Percentiles rank a stretch among this genome's conserved stretches.
These are phyloP conservation scores for Thunnus thynnus DNA, from an alignment of 2,113 vertebrate genomes.

Conservation along the genomic window DNA sequence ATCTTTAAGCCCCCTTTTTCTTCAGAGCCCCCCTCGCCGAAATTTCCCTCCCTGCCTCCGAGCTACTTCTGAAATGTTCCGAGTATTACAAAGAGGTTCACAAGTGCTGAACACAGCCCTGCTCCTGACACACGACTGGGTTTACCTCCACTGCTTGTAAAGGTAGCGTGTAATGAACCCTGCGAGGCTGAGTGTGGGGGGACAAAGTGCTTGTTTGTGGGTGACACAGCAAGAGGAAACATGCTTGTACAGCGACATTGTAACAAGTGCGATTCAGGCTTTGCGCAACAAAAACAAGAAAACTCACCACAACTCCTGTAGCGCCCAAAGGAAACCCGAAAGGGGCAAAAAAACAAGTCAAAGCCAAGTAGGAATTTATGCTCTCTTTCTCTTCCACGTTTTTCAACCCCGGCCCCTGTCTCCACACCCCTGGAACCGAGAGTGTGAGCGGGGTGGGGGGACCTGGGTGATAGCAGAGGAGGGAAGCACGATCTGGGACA, in stretches of 20 bases:
- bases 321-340: conserved; percentile 49
- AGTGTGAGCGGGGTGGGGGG: conserved; percentile 81
- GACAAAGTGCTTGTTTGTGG: conserved; percentile 59
- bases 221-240: conserved; percentile 55
- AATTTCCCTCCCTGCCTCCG: conserved; percentile 81
- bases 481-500: conserved; percentile 76
- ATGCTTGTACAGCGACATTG: conserved; percentile 57
- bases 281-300: conserved; percentile 62
- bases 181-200: not conserved
- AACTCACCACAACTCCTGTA: conserved; percentile 82
- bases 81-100: conserved; percentile 33
- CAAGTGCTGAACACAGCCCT: conserved; percentile 7
- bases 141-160: not conserved
- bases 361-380: conserved; percentile 35
- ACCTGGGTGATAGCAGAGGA: conserved; percentile 79
- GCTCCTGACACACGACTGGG: not conserved
- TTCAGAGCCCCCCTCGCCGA: conserved; percentile 52
- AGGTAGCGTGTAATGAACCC: not conserved
- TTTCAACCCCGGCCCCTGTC: conserved; percentile 80
- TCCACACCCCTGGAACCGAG: conserved; percentile 84
- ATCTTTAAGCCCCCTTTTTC: conserved; percentile 41
- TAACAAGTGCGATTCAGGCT: conserved; percentile 71
- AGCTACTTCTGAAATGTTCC: conserved; percentile 77
- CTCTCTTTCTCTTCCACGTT: conserved; percentile 71
- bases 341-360: not conserved